Percentiles rank a stretch among this genome's conserved stretches.
Conservation (phyloP, 2,888 invertebrate genomes). For the Morinoia aosen region DNA sequence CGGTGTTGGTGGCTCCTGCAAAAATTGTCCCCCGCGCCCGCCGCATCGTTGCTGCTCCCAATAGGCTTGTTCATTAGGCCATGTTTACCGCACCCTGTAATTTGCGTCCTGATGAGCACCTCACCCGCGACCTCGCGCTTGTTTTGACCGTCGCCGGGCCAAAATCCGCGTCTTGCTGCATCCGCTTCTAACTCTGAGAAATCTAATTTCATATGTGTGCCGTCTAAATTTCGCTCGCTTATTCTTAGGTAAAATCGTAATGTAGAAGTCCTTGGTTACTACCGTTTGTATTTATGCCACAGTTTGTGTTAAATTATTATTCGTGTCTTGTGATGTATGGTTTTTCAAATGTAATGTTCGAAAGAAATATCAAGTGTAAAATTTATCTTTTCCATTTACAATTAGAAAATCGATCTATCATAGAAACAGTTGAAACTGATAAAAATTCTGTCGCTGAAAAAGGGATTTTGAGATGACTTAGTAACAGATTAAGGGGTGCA, state of each 20-base stretch:
- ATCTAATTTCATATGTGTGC: neutral
- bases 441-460: no score
- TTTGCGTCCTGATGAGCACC: constrained; percentile 18
- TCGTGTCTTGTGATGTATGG: no score
- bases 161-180: neutral
- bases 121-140: neutral
- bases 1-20: neutral
- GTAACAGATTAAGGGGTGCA: no score
- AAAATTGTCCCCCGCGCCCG: neutral
- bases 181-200: neutral
- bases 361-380: no score
- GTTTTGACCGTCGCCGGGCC: neutral
- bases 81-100: constrained; percentile 32
- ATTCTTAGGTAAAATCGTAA: neutral
- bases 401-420: no score
- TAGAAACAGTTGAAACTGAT: no score
- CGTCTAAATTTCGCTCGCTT: neutral
- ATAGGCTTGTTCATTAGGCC: constrained; percentile 24
- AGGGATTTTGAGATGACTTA: no score
- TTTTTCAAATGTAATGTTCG: no score
- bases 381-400: no score
- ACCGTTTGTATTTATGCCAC: no score
- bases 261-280: neutral
- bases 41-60: neutral
- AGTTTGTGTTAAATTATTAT: no score